Evolutionary conservation across 2,888 invertebrate genomes (phyloP).

Genomic region (Meiosimyza decipiens): DNA sequence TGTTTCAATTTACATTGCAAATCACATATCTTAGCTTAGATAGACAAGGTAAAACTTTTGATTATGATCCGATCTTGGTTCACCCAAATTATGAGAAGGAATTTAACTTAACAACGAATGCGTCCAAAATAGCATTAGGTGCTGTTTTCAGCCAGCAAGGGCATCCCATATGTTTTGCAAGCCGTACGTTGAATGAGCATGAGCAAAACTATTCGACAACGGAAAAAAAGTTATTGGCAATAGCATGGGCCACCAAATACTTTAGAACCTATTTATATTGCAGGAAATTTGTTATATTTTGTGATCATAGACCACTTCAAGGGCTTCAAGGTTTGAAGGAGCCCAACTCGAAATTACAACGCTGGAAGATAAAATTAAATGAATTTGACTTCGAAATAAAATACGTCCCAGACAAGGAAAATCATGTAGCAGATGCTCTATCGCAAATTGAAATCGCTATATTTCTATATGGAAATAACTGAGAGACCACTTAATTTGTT

Average conservation of each 20-base stretch:
- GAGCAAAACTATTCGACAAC: slow-evolving; percentile 12
- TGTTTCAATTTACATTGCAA: no score
- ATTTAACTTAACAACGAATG: no score
- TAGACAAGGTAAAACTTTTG: no score
- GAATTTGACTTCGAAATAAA: slow-evolving; percentile 21
- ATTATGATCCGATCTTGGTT: no score
- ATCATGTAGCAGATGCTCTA: slow-evolving; percentile 15
- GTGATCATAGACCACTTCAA: slow-evolving; percentile 19
- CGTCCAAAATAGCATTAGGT: neutral
- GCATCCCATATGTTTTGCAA: slow-evolving; percentile 3
- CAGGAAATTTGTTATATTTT: slow-evolving; percentile 15
- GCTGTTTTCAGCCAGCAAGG: neutral
- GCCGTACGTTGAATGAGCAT: slow-evolving; percentile 1
- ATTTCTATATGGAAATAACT: neutral
- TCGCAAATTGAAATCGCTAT: neutral
- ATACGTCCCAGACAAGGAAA: slow-evolving; percentile 17
- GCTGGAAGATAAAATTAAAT: slow-evolving; percentile 17
- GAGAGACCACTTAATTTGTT: slow-evolving; percentile 6
- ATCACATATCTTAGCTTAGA: no score
- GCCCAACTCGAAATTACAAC: neutral
- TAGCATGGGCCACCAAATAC: slow-evolving; percentile 15
- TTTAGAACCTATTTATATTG: slow-evolving; percentile 16
- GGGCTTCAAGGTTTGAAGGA: slow-evolving; percentile 5
- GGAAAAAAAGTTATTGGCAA: slow-evolving; percentile 15
- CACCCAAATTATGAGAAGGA: no score